Base-by-base conservation (phyloP, 2,797 vertebrate genomes). In the Etheostoma perlongum region DNA sequence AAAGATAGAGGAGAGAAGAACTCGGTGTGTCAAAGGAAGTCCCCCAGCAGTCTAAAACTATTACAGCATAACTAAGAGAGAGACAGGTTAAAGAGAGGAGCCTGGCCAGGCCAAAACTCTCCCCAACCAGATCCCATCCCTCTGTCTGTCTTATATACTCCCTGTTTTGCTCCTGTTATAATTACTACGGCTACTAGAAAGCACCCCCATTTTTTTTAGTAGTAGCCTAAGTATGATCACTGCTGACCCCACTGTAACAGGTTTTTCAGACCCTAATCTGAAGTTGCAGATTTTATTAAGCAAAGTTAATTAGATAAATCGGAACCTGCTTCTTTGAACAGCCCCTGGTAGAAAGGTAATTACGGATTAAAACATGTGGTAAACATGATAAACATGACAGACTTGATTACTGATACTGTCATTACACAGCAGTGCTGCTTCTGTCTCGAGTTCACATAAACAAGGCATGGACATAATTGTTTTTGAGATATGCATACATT, bases 291-390 rank as follows among this genome's bases (percentile, higher is more conserved):
- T 52, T 58, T 52, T 33, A 6, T 2, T 6, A 7, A 51, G 54
- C 18, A 58, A 62, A 46, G 40, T 44, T 72, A 21, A n/a, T 65
- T 19, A n/a, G 19, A 65, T 51, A 65, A 49, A 19, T 51, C 47
- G 21, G 47, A 66, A 67, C 48, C 33, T 53, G 9, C 30, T 42
- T 42, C 65, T 67, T 42, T 42, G 51, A 53, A n/a, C 19, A 16
- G 30, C 7, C 19, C 62, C 19, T 21, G 13, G 19, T 51, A 19
- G 23, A 21, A 10, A 51, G 8, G 23, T 40, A 40, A 12, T 40
- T 40, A 46, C 33, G 40, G 62, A 21, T n/a, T 54, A 6, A 15
- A 36, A 36, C 48, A 30, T 62, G 25, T 62, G 21, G 11, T 51
- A 23, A 64, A 42, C 21, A 11, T 46, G 60, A 47, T 58, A 48